Percentiles rank a stretch among this genome's conserved stretches.
Conservation (phyloP, 2,888 invertebrate species). For the Drosophila formosana region DNA sequence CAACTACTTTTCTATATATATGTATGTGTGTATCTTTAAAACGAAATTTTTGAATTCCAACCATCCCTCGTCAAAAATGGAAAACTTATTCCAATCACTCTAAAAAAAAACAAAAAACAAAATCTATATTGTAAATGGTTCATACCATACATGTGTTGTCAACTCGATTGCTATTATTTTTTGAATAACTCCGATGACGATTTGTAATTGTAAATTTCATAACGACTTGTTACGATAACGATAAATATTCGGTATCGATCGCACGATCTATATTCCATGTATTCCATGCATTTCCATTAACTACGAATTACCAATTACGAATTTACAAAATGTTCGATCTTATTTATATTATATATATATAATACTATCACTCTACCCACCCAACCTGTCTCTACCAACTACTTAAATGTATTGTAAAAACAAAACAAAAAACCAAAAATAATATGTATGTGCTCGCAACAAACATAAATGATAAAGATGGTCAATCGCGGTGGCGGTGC, state of each 20-base stretch:
- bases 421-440: constrained; percentile 3
- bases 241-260: constrained; percentile 32
- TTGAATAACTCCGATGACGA: constrained; percentile 22
- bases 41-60: constrained; percentile 27
- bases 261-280: constrained; percentile 13
- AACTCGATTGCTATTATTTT: constrained; percentile 31
- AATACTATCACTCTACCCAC: constrained; percentile 3
- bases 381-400: constrained; percentile 10
- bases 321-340: constrained; percentile 18
- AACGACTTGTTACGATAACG: constrained; percentile 16
- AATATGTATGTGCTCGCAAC: constrained; percentile 13
- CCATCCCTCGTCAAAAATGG: constrained; percentile 22
- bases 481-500: constrained; percentile 84
- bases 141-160: constrained; percentile 35
- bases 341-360: constrained; percentile 13
- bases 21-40: constrained; percentile 14
- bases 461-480: constrained; percentile 78
- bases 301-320: constrained; percentile 3
- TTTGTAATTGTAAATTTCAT: constrained; percentile 30
- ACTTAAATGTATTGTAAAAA: constrained; percentile 47
- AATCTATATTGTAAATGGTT: constrained; percentile 52
- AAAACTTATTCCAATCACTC: constrained; percentile 29
- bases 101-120: constrained; percentile 1
- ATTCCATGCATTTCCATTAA: constrained; percentile 21
- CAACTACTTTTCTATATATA: constrained; percentile 24